Evolutionary conservation across 2,888 invertebrate genomes (phyloP).

Genomic region (Ochropacha duplaris): DNA sequence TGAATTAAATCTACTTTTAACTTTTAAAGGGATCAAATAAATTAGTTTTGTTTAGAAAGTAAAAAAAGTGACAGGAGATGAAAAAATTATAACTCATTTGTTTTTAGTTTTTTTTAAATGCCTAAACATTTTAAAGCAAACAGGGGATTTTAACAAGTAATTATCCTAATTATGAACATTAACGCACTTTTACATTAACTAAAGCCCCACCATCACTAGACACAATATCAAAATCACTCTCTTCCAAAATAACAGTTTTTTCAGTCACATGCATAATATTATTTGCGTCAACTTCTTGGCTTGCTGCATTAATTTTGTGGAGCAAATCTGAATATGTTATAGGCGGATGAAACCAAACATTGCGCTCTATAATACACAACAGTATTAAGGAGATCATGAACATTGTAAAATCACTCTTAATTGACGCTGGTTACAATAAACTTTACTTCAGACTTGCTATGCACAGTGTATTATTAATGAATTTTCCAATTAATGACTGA

Average conservation of each 20-base stretch:
- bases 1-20: not conserved
- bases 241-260: not conserved
- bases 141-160: not conserved
- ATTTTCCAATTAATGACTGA: not conserved
- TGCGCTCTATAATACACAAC: slow-evolving; percentile 1
- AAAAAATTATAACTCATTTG: no score
- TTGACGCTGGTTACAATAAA: no score
- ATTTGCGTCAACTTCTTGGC: not conserved
- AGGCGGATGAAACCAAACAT: not conserved
- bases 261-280: not conserved
- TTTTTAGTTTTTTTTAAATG: no score
- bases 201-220: slow-evolving; percentile 1
- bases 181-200: not conserved
- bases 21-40: not conserved
- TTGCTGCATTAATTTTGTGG: not conserved
- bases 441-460: not conserved
- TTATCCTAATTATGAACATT: not conserved
- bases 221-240: slow-evolving; percentile 1
- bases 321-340: not conserved
- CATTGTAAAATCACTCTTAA: not conserved
- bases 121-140: not conserved
- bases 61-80: no score
- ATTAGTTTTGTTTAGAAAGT: not conserved
- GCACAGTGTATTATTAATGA: not conserved
- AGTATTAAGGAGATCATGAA: not conserved